Evolutionary conservation across 2,113 vertebrate genomes (phyloP), one percentile per base, ranked within the genome.

Genomic region (Sinocyclocheilus anophthalmus): DNA sequence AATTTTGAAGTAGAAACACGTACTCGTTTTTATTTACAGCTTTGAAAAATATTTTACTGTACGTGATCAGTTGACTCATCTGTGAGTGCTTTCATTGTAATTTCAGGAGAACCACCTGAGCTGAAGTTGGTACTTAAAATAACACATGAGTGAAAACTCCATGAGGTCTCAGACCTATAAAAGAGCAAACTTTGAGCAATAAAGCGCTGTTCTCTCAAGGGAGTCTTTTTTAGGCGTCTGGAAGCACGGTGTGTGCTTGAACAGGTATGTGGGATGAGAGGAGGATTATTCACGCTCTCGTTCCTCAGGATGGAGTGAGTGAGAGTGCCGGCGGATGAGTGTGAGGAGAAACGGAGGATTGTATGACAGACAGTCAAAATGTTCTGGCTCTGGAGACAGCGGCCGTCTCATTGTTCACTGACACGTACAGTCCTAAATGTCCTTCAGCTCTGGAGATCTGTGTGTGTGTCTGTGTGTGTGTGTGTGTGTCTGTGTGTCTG

Each of bases 371-470:
- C 92, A 90, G 79, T 61, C 63, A 86, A 87, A 89, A 87, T 42
- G 50, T 57, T 73, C 78, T 53, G 48, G 83, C 93, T 93, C 92
- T 76, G 86, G 92, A 91, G 92, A 92, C 89, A 59, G 65, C 63
- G 7, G n/a, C 13, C 42, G 90, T 93, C 92, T 93, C 92, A 87
- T 89, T 33, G 89, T 92, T 89, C 91, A 87, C 69, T 72, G 69
- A 72, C 89, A 93, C 90, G 89, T 90, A 81, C 26, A 37, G 81
- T 89, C 84, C 89, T 88, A 87, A 88, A 86, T 89, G 90, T 92
- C 92, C 92, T 91, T 92, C 93, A 90, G 84, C 92, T 87, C 59
- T 55, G 24, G 20, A 10, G 59, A 22, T 7, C 5, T 2, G 16
- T 7, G 33, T 70, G 24, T 53, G 88, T 85, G 87, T 45, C 7